Percentiles rank a stretch among this genome's conserved stretches.
Evolutionary conservation across 2,888 invertebrate species (phyloP).

Genomic region (Volucella bombylans): DNA sequence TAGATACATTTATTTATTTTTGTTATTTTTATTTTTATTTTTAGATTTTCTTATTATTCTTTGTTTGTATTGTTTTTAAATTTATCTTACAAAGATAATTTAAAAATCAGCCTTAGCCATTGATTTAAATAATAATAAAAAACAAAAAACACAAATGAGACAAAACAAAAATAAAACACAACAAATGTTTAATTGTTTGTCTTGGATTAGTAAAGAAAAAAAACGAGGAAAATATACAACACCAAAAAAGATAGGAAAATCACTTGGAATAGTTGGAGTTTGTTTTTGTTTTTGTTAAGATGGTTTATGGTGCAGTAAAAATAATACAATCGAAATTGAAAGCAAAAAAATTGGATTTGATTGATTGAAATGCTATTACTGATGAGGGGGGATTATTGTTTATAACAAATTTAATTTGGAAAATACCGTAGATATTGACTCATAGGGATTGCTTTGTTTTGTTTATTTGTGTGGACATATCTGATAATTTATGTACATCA

Average conservation of each 20-base stretch:
- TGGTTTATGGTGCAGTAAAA: slow-evolving; percentile 6
- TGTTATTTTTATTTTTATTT: slow-evolving; percentile 1
- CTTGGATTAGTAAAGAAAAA: background rate
- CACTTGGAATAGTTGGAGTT: slow-evolving; percentile 64
- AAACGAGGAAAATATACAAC: slow-evolving; percentile 17
- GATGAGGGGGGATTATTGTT: slow-evolving; percentile 3
- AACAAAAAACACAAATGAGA: slow-evolving; percentile 25
- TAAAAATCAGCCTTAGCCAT: slow-evolving; percentile 72
- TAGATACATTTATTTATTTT: slow-evolving; percentile 50
- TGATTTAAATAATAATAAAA: slow-evolving; percentile 59
- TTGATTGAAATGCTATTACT: slow-evolving; percentile 56
- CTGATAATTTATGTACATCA: no score
- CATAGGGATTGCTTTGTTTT: background rate
- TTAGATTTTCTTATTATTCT: background rate
- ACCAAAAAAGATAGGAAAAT: slow-evolving; percentile 36
- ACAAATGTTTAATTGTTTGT: slow-evolving; percentile 7
- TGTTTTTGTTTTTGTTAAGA: slow-evolving; percentile 23
- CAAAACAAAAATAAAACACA: slow-evolving; percentile 19
- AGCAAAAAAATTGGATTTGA: slow-evolving; percentile 32
- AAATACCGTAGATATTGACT: background rate
- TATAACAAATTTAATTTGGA: slow-evolving; percentile 3
- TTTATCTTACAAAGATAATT: slow-evolving; percentile 63
- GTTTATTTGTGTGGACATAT: background rate
- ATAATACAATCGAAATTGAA: slow-evolving; percentile 12
- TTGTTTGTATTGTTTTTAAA: slow-evolving; percentile 19